Conservation (phyloP, 2,113 vertebrate genomes). For the Engraulis encrasicolus region DNA sequence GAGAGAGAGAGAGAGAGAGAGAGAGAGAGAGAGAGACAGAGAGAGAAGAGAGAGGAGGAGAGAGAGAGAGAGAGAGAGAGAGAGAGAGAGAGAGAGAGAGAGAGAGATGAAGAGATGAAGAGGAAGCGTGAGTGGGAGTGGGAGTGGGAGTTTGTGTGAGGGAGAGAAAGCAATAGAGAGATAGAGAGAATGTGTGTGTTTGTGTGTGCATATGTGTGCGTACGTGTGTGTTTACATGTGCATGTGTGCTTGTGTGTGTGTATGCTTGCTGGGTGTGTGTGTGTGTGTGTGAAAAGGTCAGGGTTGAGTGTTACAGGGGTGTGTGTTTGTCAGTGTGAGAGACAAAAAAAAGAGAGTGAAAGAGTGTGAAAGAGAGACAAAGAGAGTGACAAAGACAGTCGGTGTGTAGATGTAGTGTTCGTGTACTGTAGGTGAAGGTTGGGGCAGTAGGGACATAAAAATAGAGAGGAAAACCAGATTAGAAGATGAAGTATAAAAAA, state of each 20-base stretch:
- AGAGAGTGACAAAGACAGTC: no score
- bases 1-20: background rate
- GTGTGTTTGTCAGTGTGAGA: background rate
- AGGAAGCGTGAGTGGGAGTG: constrained; percentile 26
- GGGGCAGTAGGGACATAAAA: no score
- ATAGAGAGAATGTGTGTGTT: background rate
- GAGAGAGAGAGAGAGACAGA: background rate
- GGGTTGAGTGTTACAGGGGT: background rate
- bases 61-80: constrained; percentile 57
- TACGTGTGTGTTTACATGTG: background rate
- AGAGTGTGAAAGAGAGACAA: no score
- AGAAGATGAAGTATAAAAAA: no score
- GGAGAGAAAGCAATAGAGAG: no score
- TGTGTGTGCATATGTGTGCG: background rate
- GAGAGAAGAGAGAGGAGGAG: constrained; percentile 60
- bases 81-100: background rate
- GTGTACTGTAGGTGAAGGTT: no score
- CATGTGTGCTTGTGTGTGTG: no score
- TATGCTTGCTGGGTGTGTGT: background rate
- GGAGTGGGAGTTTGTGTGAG: background rate
- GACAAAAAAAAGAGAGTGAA: no score
- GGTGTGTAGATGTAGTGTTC: no score
- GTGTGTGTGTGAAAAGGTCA: constrained; percentile 1
- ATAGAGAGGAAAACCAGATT: no score
- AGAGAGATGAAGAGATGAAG: background rate